phyloP scores from a whole-genome alignment of 2,888 invertebrate genomes.

The Eristalis pertinax region DNA sequence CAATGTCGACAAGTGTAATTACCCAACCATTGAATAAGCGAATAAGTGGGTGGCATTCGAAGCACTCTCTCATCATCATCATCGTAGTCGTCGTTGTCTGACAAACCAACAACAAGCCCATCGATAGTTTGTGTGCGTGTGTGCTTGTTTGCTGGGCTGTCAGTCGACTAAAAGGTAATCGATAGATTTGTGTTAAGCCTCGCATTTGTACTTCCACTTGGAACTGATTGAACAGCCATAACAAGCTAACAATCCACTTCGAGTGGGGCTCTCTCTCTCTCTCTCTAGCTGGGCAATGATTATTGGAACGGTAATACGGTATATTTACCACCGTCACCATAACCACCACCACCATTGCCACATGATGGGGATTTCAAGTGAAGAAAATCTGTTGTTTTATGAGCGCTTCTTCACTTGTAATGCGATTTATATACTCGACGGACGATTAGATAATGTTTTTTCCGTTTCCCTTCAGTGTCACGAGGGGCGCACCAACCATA shows the following conservation, averaged over 20 bases:
- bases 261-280: conserved; percentile 18
- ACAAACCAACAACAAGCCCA: conserved; percentile 10
- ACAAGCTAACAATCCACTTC: conserved; percentile 63
- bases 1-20: conserved; percentile 63
- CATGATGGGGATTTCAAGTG: conserved; percentile 40
- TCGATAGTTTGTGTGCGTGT: conserved; percentile 26
- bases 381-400: conserved; percentile 69
- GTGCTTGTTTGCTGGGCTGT: neutral
- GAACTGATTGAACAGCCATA: conserved; percentile 70
- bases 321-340: neutral
- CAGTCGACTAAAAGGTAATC: conserved; percentile 56
- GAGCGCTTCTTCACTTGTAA: conserved; percentile 68
- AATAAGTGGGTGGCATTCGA: conserved; percentile 1
- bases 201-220: conserved; percentile 69
- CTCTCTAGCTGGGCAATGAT: neutral
- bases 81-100: conserved; percentile 3
- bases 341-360: neutral
- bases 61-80: conserved; percentile 8
- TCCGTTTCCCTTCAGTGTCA: conserved; percentile 3
- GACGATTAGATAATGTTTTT: conserved; percentile 67
- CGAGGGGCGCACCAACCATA: neutral
- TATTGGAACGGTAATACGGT: neutral
- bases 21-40: conserved; percentile 29
- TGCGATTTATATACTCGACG: conserved; percentile 67
- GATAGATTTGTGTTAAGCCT: conserved; percentile 69